A percentile compares a stretch with the other conserved stretches of the same genome.
Conservation (phyloP, 2,888 invertebrate genomes). For the Cancer borealis region DNA sequence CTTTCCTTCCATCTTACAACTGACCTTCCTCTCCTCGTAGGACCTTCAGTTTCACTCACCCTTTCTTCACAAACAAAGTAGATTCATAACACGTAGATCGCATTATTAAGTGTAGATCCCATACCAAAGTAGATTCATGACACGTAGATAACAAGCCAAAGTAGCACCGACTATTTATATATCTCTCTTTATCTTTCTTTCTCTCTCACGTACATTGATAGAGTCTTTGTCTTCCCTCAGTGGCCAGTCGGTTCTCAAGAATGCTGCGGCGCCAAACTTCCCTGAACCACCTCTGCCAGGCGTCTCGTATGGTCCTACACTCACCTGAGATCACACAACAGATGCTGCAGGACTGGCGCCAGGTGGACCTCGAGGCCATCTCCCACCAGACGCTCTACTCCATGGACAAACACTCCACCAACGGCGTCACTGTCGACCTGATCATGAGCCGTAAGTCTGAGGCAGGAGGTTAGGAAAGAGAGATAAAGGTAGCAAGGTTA, state of each 20-base stretch:
- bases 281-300: constrained; percentile 81
- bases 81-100: too few relatives aligned
- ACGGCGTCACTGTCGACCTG: constrained; percentile 70
- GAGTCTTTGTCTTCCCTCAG: constrained; percentile 78
- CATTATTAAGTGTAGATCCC: too few relatives aligned
- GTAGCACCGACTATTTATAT: neutral
- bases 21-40: too few relatives aligned
- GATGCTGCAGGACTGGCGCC: constrained; percentile 81
- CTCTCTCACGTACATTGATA: neutral
- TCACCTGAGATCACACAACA: constrained; percentile 80
- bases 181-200: neutral
- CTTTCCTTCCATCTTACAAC: too few relatives aligned
- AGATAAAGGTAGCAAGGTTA: too few relatives aligned
- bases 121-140: too few relatives aligned
- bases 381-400: constrained; percentile 79
- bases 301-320: constrained; percentile 81
- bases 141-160: too few relatives aligned
- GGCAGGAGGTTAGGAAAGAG: too few relatives aligned
- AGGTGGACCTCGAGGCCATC: constrained; percentile 80
- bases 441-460: constrained; percentile 68
- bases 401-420: constrained; percentile 70
- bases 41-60: too few relatives aligned
- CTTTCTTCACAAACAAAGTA: too few relatives aligned
- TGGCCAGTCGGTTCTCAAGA: constrained; percentile 80
- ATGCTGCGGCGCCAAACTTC: constrained; percentile 81